Base-by-base conservation (phyloP, 2,888 invertebrate genomes). In the Danaus chrysippus region DNA sequence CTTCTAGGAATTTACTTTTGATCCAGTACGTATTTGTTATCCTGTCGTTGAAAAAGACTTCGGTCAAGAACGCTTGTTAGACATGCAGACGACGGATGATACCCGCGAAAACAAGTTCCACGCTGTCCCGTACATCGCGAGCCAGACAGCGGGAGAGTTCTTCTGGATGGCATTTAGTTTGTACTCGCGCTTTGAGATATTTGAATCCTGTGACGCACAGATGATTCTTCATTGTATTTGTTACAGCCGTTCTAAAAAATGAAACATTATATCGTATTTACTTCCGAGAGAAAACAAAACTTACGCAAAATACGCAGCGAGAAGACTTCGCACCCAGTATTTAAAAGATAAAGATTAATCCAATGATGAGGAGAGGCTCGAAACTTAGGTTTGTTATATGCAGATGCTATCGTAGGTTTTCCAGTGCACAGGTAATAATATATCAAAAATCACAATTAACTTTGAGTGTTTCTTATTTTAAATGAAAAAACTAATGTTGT, bases 61-160 rank as follows among this genome's bases (percentile, higher is more conserved):
- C 67, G 94, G 94, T 0, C 93, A 94, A 72, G 93, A 94, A 71
- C 85, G 94, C 63, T 95, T 94, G 77, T 80, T 95, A n/a, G 70
- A 86, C 0, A 92, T 91, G 12, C 92, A 94, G 72, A 95, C 95
- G 0, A 81, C 91, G 44, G 87, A 90, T 52, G 83, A 93, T 5
- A 92, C 94, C 59, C 83, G 88, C 42, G 77, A 90, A 61, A 93
- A 93, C 1, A 86, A 92, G 52, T 92, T 93, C 64, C 84, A 92
- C 68, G 88, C 92, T 56, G 93, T 95, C 19, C 95, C 95, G 0
- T 80, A 93, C 61, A 92, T 95, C 57, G 88, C 93, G 67, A 94
- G 94, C 60, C 91, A 94, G 70, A 94, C 94, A 0, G 88, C 92
- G 58, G 93, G 94, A 67, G 95, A 95, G 80, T 94, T 95, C 82